These are phyloP conservation scores for Falco concolor DNA, from an alignment of 2,797 vertebrate genomes.

Conservation along the genomic window DNA sequence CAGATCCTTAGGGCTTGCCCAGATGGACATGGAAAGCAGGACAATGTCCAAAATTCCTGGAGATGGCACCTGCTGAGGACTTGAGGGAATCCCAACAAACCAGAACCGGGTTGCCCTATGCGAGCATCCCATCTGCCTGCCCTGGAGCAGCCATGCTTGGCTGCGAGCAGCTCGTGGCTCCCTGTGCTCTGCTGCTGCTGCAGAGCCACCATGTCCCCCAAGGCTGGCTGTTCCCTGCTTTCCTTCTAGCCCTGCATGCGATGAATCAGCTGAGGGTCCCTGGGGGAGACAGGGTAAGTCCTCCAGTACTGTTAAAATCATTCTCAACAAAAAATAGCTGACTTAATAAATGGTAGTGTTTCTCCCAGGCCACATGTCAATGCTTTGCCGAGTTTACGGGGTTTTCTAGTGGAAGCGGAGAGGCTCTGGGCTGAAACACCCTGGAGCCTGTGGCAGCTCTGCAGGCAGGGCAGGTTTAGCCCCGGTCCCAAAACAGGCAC, in stretches of 20 bases:
- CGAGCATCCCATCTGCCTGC: not conserved
- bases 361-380: not conserved
- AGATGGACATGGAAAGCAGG: not conserved
- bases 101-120: not conserved
- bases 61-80: not conserved
- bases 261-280: not conserved
- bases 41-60: not conserved
- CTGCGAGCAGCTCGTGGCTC: not conserved
- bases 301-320: not conserved
- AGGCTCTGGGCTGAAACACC: not conserved
- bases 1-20: not conserved
- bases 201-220: not conserved
- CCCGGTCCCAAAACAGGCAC: not conserved
- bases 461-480: not conserved
- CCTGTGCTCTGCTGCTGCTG: not conserved
- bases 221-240: not conserved
- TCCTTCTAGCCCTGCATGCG: slow-evolving; percentile 1
- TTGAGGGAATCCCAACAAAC: not conserved
- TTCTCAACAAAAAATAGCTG: not conserved
- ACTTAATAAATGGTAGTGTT: slow-evolving; percentile 41
- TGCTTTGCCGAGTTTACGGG: not conserved
- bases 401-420: not conserved
- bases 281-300: not conserved
- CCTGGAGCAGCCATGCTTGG: not conserved
- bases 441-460: not conserved